phyloP scores from a whole-genome alignment of 2,113 vertebrate genomes.

The Proteles cristata region DNA sequence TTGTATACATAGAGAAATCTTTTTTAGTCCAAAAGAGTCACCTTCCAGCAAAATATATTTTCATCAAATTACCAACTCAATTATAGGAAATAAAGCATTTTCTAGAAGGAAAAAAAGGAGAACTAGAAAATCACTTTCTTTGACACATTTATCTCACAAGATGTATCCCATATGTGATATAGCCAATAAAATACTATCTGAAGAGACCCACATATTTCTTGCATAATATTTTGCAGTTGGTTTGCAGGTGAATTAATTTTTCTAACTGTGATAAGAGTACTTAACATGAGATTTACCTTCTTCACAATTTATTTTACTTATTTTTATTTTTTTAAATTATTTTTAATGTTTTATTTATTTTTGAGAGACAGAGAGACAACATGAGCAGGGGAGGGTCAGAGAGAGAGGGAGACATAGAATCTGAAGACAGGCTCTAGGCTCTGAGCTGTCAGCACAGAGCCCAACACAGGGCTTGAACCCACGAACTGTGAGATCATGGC shows the following conservation, averaged over 20 bases:
- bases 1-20: not conserved
- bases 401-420: too few species aligned
- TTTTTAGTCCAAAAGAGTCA: not conserved
- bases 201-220: not conserved
- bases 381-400: too few species aligned
- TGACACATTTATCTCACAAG: not conserved
- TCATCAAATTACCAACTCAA: not conserved
- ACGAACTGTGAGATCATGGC: too few species aligned
- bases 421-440: too few species aligned
- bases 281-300: not conserved
- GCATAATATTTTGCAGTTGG: not conserved
- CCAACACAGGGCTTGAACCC: too few species aligned
- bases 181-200: not conserved
- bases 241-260: not conserved
- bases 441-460: too few species aligned
- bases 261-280: not conserved
- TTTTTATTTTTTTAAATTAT: too few species aligned
- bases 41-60: not conserved
- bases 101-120: not conserved
- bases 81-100: slow-evolving; percentile 18
- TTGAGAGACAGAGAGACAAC: too few species aligned
- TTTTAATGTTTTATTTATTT: too few species aligned
- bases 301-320: not conserved
- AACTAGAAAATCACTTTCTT: slow-evolving; percentile 15
- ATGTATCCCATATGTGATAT: not conserved